Percentiles rank a stretch among this genome's conserved stretches.
These are phyloP conservation scores for Tuberolachnus salignus DNA, from an alignment of 2,888 invertebrate species.

Conservation along the genomic window DNA sequence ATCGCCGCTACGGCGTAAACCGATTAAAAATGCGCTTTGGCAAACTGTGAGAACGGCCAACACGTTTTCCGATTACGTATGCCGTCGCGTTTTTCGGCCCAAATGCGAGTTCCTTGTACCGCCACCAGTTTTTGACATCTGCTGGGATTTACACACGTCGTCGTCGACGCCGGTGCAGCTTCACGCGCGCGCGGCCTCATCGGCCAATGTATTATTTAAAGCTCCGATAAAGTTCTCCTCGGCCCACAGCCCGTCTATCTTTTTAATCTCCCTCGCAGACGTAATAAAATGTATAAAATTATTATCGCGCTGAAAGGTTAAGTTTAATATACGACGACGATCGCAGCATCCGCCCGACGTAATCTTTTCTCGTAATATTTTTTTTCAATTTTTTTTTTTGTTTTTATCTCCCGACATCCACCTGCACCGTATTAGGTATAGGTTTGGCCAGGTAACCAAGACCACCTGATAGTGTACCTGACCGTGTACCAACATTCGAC, in stretches of 20 bases:
- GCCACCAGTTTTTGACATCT: constrained; percentile 50
- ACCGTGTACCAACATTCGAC: no score
- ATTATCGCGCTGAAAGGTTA: no score
- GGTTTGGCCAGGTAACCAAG: no score
- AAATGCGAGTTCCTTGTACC: constrained; percentile 56
- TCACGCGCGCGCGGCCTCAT: not conserved
- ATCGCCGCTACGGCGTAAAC: constrained; percentile 28
- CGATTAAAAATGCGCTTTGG: constrained; percentile 52
- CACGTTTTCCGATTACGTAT: constrained; percentile 52
- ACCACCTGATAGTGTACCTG: no score
- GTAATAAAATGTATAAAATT: no score
- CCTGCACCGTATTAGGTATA: no score
- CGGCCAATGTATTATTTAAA: constrained; percentile 51
- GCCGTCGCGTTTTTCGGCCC: constrained; percentile 33
- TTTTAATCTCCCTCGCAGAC: constrained; percentile 26
- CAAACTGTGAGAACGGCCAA: constrained; percentile 54
- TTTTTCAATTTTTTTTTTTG: no score
- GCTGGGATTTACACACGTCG: constrained; percentile 50
- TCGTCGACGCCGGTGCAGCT: constrained; percentile 1
- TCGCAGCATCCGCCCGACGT: no score
- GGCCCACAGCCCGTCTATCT: not conserved
- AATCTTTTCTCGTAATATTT: no score
- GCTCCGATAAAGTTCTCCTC: constrained; percentile 23
- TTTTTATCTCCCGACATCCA: no score
- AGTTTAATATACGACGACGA: no score